These are phyloP conservation scores for Cotesia glomerata DNA, from an alignment of 1,140 invertebrate species.

Conservation along the genomic window DNA sequence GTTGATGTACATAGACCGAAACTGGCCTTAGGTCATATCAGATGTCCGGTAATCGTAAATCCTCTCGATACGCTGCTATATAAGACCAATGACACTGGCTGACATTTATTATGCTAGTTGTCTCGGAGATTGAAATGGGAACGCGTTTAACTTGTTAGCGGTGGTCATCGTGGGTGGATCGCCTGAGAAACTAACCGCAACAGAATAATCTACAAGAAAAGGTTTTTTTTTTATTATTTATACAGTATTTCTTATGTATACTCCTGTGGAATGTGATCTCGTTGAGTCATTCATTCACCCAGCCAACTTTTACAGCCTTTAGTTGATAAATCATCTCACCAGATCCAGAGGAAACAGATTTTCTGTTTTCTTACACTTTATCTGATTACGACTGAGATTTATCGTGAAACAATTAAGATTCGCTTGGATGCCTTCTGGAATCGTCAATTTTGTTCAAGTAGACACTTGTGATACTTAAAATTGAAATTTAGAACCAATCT, in stretches of 20 bases:
- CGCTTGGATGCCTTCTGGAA: slow-evolving; percentile 22
- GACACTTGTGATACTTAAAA: neutral
- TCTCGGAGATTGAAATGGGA: neutral
- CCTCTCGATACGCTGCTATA: neutral
- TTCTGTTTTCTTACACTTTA: too few relatives aligned
- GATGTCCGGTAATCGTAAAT: slow-evolving; percentile 40
- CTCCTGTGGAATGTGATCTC: slow-evolving; percentile 40
- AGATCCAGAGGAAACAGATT: too few relatives aligned
- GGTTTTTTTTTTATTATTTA: slow-evolving; percentile 31
- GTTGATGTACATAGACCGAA: neutral
- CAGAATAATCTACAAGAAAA: slow-evolving; percentile 13
- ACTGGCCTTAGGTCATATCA: neutral
- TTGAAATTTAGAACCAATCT: neutral
- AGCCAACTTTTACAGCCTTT: neutral
- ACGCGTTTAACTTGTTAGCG: neutral
- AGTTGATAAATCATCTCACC: too few relatives aligned
- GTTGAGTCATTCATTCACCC: slow-evolving; percentile 50
- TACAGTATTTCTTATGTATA: slow-evolving; percentile 38
- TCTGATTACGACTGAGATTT: too few relatives aligned
- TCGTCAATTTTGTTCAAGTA: neutral
- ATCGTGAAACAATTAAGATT: neutral
- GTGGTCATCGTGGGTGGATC: slow-evolving; percentile 16
- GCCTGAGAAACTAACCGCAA: slow-evolving; percentile 3
- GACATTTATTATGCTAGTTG: neutral
- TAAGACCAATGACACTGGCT: slow-evolving; percentile 9